Evolutionary conservation across 2,888 invertebrate species (phyloP), one percentile per base, ranked within the genome.

Genomic region (Opisthograptis luteolata): DNA sequence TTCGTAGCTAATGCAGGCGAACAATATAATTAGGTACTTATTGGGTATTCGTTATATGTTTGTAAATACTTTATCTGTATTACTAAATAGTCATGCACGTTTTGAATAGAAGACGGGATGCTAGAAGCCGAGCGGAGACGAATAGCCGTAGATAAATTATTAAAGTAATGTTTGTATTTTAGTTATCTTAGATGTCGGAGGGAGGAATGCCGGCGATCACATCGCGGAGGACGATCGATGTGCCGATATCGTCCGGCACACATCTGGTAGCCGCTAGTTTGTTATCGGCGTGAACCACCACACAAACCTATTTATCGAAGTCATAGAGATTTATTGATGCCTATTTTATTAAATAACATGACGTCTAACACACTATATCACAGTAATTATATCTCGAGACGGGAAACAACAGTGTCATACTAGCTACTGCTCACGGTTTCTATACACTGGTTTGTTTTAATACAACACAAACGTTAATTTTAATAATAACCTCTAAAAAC

Each of bases 261-360:
- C 81, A 82, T 81, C 82, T 82, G 81, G 84, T 79, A 84, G 81
- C 81, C 69, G 66, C 73, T 70, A 70, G 71, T 77, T 70, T 70
- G 75, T 80, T 79, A 79, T 81, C 81, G 75, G 76, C 73, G 80
- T 74, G 70, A 79, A 80, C 76, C 77, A 67, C 70, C 70, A 62
- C 68, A 72, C 70, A 70, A 76, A 76, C 78, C 78, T 78, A 84
- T 84, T 80, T 79, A 82, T 81, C 81, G 78, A 76, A 82, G 81
- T 84, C 82, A 80, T 64, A 66, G 72, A 80, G 81, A 84, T 83
- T 81, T 81, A 84, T 82, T 67, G 72, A 75, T 66, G 62, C 58
- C 70, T 71, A 75, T 78, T 81, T 76, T 71, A 73, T 69, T 73
- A 71, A 79, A 79, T 79, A 79, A 79, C 74, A 76, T 70, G 68